Base-by-base conservation (phyloP, 2,113 vertebrate genomes). In the Syngnathus typhle region DNA sequence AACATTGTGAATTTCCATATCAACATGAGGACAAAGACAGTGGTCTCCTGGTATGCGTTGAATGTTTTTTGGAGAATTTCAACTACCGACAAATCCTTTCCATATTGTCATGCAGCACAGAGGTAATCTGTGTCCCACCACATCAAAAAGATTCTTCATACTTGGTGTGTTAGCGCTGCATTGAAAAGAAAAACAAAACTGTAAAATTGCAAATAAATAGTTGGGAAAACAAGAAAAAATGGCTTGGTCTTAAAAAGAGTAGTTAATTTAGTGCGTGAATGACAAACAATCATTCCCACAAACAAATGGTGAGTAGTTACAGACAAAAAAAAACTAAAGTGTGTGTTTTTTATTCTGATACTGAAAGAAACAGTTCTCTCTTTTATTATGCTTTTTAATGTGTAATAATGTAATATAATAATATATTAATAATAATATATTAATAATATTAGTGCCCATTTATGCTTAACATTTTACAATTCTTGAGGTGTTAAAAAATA, bases 1-100 rank as follows among this genome's bases (percentile, higher is more conserved):
- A 89, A 84, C 84, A 77, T 88, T 82, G 85, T 78, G 62, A 87
- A 86, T 92, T 91, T 92, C 90, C 90, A 91, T 77, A 65, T 89
- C 86, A 84, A 85, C 55, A 70, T 82, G 77, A 89, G 87, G 84
- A 89, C 86, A 88, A 88, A 88, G 79, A 82, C 82, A 85, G 82
- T 68, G 87, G 75, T 83, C 84, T 83, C 83, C 87, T 78, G 74
- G 80, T 80, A 78, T 82, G 84, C 77, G 80, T 74, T 82, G 78
- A 85, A 85, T 69, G 68, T 54, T 80, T 88, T 71, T 89, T 87
- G 88, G 85, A 87, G 72, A 84, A 60, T 72, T 79, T 75, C 59
- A 73, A 73, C 63, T 80, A 69, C 72, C 68, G 67, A 67, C 72
- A 88, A 87, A 66, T 74, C 81, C 82, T 88, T 88, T 88, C 82